phyloP scores from a whole-genome alignment of 2,888 invertebrate genomes.

The Lithophane socia region DNA sequence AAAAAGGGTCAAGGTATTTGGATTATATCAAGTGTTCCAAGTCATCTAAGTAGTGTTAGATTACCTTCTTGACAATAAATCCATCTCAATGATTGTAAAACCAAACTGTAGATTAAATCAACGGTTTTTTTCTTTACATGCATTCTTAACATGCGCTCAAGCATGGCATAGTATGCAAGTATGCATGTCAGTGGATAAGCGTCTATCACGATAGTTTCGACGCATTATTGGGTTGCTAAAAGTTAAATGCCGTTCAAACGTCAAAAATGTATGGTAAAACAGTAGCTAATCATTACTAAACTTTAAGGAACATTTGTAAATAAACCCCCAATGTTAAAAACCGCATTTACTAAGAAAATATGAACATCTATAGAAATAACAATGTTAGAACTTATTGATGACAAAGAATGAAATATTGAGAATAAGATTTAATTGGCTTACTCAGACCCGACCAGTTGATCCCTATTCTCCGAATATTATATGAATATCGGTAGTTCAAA shows the following conservation, averaged over 20 bases:
- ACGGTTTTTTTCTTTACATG: constrained; percentile 31
- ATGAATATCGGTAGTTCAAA: too few relatives aligned
- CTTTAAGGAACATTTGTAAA: too few relatives aligned
- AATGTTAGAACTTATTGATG: background rate
- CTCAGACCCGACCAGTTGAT: background rate
- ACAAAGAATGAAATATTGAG: constrained; percentile 9
- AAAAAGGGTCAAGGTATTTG: background rate
- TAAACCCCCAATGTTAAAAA: background rate
- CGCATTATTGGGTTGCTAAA: background rate
- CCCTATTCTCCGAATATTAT: background rate
- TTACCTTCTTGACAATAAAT: background rate
- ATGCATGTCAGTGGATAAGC: constrained; percentile 39
- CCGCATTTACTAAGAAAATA: background rate
- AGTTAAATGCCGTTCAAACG: too few relatives aligned
- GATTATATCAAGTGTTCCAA: too few relatives aligned
- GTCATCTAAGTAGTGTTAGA: background rate
- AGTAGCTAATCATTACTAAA: too few relatives aligned
- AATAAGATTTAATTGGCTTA: background rate
- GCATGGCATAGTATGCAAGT: constrained; percentile 35
- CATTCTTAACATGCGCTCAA: constrained; percentile 42
- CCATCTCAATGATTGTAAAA: constrained; percentile 4
- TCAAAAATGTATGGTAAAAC: too few relatives aligned
- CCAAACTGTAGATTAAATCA: constrained; percentile 23
- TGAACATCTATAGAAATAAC: background rate
- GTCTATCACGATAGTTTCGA: constrained; percentile 24